These are phyloP conservation scores for Boleophthalmus pectinirostris DNA, from an alignment of 2,113 vertebrate species.

Conservation along the genomic window DNA sequence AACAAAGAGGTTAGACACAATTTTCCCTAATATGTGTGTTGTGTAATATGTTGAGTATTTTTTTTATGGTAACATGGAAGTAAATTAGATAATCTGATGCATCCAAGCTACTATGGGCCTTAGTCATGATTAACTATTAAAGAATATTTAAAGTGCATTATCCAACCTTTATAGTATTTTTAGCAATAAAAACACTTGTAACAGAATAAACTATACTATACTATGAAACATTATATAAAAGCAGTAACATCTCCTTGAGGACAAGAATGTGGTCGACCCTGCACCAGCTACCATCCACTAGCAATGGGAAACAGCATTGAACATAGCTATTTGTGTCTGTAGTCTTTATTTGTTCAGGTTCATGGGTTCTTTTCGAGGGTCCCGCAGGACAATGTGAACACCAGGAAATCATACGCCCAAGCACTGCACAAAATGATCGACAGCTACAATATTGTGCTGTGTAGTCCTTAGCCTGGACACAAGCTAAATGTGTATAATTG, in stretches of 20 bases:
- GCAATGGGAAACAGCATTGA: not conserved
- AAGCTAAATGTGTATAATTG: constrained; percentile 55
- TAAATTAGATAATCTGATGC: no score
- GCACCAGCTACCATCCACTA: no score
- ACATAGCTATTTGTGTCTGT: not conserved
- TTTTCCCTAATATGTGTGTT: not conserved
- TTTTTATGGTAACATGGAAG: no score
- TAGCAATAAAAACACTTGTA: no score
- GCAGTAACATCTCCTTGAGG: no score
- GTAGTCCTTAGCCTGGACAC: constrained; percentile 25
- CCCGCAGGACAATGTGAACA: constrained; percentile 16
- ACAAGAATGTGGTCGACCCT: no score
- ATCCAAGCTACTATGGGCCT: not conserved
- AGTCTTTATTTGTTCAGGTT: not conserved
- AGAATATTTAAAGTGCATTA: no score
- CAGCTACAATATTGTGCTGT: constrained; percentile 40
- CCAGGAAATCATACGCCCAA: constrained; percentile 19
- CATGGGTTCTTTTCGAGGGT: constrained; percentile 13
- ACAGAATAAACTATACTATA: no score
- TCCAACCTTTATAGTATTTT: no score
- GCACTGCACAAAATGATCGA: constrained; percentile 51
- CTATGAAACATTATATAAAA: no score
- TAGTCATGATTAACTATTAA: no score
- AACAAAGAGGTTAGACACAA: not conserved
- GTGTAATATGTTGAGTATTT: no score